Percentiles rank a stretch among this genome's conserved stretches.
phyloP scores from a whole-genome alignment of 2,113 vertebrate species.

The Phainopepla nitens region DNA sequence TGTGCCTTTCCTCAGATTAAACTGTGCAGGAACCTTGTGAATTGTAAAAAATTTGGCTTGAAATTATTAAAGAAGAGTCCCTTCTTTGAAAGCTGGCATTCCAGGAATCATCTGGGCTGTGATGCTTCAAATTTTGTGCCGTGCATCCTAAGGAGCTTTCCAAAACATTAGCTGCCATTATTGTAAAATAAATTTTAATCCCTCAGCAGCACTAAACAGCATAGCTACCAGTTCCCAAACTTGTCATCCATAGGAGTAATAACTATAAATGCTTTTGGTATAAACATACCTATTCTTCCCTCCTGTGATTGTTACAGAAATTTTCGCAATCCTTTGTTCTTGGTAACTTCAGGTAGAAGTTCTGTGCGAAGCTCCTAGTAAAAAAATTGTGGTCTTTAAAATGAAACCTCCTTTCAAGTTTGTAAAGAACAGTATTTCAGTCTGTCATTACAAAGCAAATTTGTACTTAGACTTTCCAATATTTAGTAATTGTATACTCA shows the following conservation, averaged over 20 bases:
- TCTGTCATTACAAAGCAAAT: not conserved
- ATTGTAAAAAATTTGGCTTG: not conserved
- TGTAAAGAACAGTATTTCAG: not conserved
- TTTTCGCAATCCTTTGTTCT: not conserved
- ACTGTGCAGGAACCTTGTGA: not conserved
- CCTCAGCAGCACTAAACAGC: not conserved
- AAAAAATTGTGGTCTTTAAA: not conserved
- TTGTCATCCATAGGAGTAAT: not conserved
- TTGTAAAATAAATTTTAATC: not conserved
- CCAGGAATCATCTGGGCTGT: not conserved
- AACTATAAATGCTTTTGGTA: not conserved
- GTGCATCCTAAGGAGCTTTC: not conserved
- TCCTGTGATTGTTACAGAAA: not conserved
- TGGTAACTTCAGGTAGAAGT: not conserved
- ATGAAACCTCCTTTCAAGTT: not conserved
- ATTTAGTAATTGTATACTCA: not conserved
- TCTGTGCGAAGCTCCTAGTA: not conserved
- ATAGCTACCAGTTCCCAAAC: not conserved
- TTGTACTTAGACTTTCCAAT: not conserved
- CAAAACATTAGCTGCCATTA: not conserved
- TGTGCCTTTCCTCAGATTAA: not conserved
- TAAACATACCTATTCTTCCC: not conserved
- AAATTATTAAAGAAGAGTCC: not conserved
- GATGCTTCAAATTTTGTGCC: not conserved
- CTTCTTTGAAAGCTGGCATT: not conserved